Conservation (phyloP, 1,140 invertebrate genomes). For the Drosophila oshimai region DNA sequence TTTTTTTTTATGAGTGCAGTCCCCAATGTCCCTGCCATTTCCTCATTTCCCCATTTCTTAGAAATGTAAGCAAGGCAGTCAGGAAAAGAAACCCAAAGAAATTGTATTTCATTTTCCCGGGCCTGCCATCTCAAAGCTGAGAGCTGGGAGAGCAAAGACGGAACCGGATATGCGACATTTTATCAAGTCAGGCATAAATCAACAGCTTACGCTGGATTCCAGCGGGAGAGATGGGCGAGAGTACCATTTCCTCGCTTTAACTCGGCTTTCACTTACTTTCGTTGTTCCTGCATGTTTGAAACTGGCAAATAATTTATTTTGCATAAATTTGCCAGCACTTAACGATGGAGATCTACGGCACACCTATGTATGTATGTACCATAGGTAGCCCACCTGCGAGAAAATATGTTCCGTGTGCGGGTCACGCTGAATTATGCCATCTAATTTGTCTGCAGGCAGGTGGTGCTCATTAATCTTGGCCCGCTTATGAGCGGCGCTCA, state of each 20-base stretch:
- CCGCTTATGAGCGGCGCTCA: conserved; percentile 39
- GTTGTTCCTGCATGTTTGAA: conserved; percentile 27
- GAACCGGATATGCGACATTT: conserved; percentile 52
- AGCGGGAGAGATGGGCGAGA: neutral
- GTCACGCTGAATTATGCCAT: conserved; percentile 75
- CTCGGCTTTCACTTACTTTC: conserved; percentile 6
- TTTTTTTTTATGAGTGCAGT: no score
- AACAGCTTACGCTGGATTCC: conserved; percentile 42
- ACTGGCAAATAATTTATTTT: conserved; percentile 60
- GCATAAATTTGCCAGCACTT: conserved; percentile 61
- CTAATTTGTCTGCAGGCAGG: conserved; percentile 77
- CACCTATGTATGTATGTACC: no score
- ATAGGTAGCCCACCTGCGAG: no score
- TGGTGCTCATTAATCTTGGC: conserved; percentile 76
- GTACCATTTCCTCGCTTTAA: conserved; percentile 3
- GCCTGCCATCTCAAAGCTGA: conserved; percentile 5
- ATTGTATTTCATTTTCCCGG: conserved; percentile 47
- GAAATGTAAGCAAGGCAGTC: neutral
- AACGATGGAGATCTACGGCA: conserved; percentile 34
- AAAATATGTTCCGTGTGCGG: conserved; percentile 44
- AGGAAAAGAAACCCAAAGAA: conserved; percentile 9
- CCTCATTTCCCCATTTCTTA: no score
- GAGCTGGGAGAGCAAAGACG: conserved; percentile 9
- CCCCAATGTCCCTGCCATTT: neutral
- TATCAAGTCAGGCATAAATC: conserved; percentile 59